phyloP scores from a whole-genome alignment of 1,140 invertebrate species.

The Papilio dardanus region DNA sequence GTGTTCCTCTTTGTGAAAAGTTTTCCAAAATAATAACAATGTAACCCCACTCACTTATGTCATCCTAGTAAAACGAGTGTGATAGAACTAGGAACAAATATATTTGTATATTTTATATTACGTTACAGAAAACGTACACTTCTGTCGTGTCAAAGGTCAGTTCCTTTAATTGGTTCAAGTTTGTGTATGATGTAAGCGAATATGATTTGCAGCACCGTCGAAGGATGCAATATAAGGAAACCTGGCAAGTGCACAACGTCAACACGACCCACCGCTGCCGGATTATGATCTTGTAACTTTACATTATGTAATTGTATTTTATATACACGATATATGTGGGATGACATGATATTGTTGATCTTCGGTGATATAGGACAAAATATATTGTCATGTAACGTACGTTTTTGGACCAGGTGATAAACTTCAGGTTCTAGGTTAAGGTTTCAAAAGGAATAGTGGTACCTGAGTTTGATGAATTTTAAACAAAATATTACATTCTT shows the following conservation, averaged over 20 bases:
- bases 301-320: slow-evolving; percentile 26
- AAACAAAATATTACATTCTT: too few species aligned
- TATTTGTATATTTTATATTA: too few species aligned
- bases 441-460: too few species aligned
- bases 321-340: neutral
- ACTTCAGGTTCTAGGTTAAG: too few species aligned
- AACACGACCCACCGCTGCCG: slow-evolving; percentile 30
- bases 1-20: neutral
- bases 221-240: slow-evolving; percentile 38
- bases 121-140: too few species aligned
- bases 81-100: too few species aligned
- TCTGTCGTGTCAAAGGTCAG: neutral
- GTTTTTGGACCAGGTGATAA: too few species aligned
- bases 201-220: slow-evolving; percentile 28
- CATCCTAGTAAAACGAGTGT: too few species aligned
- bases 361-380: slow-evolving; percentile 50
- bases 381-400: neutral
- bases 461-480: too few species aligned
- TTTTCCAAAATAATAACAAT: neutral
- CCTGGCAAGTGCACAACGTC: slow-evolving; percentile 32
- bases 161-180: slow-evolving; percentile 17
- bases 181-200: slow-evolving; percentile 27
- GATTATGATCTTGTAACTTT: slow-evolving; percentile 36
- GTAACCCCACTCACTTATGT: too few species aligned
- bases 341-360: neutral